Conservation (phyloP, 2,113 vertebrate genomes). For the Myxocyprinus asiaticus region DNA sequence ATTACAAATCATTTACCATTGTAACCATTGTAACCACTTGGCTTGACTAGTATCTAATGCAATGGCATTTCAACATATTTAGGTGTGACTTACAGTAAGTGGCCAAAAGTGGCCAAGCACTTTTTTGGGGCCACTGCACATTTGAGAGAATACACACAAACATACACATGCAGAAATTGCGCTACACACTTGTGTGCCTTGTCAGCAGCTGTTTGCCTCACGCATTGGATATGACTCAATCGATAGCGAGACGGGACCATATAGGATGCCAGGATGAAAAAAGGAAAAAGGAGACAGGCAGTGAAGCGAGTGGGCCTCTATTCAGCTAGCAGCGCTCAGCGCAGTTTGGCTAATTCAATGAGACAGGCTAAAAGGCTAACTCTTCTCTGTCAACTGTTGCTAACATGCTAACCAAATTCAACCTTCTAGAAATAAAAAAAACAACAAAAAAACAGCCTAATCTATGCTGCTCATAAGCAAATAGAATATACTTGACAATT, state of each 20-base stretch:
- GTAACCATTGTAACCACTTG: too few species aligned
- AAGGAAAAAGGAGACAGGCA: slow-evolving; percentile 52
- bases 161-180: not conserved
- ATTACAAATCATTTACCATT: not conserved
- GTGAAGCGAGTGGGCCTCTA: slow-evolving; percentile 52
- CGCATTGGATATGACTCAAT: slow-evolving; percentile 15
- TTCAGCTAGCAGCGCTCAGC: slow-evolving; percentile 54
- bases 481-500: not conserved
- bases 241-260: not conserved
- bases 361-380: slow-evolving; percentile 58
- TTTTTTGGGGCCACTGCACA: not conserved
- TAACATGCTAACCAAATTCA: slow-evolving; percentile 6
- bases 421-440: not conserved
- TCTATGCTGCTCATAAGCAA: not conserved
- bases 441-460: not conserved
- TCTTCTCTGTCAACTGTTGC: slow-evolving; percentile 25
- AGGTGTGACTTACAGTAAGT: too few species aligned
- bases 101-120: too few species aligned
- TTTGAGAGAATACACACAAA: not conserved
- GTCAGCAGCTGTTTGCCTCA: slow-evolving; percentile 9
- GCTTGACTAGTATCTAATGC: too few species aligned
- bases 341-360: slow-evolving; percentile 59
- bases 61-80: too few species aligned
- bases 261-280: slow-evolving; percentile 41
- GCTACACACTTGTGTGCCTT: not conserved